Evolutionary conservation across 2,797 vertebrate genomes (phyloP).

Genomic region (Anabacerthia variegaticeps): DNA sequence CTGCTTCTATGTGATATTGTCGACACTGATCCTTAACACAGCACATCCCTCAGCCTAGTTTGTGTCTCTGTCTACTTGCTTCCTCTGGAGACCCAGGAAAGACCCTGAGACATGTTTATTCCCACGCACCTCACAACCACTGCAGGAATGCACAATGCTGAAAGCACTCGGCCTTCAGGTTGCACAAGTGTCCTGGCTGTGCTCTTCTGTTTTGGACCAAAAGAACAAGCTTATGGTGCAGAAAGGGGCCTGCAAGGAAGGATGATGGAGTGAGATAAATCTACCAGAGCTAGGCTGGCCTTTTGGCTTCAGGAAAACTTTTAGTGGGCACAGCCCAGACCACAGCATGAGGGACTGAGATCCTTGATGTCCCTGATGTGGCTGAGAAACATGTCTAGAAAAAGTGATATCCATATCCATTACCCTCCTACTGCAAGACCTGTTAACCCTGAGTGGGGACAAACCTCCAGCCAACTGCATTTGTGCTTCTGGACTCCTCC

Average conservation of each 20-base stretch:
- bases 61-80: not conserved
- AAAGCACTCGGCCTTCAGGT: not conserved
- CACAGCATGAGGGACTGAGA: not conserved
- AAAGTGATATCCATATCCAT: not conserved
- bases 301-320: not conserved
- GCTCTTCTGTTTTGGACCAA: not conserved
- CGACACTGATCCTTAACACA: not conserved
- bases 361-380: not conserved
- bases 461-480: not conserved
- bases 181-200: not conserved
- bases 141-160: fast-evolving
- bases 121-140: not conserved
- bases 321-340: not conserved
- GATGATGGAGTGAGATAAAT: not conserved
- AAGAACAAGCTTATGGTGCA: fast-evolving
- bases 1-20: not conserved
- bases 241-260: not conserved
- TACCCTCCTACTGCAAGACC: not conserved
- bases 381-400: not conserved
- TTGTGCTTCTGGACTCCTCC: not conserved
- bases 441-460: not conserved
- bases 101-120: fast-evolving
- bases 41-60: not conserved
- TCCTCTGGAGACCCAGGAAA: not conserved
- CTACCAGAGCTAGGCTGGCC: not conserved